Evolutionary conservation across 2,797 vertebrate genomes (phyloP).

Genomic region (Philypnodon macrostomus): DNA sequence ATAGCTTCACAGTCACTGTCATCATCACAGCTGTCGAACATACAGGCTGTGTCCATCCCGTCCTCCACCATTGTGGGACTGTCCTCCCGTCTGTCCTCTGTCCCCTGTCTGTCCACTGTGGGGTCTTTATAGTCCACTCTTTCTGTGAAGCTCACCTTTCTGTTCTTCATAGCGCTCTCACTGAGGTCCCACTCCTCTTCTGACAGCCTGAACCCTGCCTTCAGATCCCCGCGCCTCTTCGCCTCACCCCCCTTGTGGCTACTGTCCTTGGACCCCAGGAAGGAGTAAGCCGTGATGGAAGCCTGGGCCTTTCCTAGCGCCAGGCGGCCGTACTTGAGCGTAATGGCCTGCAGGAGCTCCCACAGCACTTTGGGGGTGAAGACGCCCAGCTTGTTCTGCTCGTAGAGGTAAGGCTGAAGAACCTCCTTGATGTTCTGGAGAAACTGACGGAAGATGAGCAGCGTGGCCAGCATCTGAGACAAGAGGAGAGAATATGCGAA

Average conservation of each 20-base stretch:
- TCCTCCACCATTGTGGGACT: conserved; percentile 90
- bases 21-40: conserved; percentile 86
- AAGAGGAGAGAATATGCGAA: conserved; percentile 11
- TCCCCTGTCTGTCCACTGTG: conserved; percentile 50
- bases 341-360: conserved; percentile 75
- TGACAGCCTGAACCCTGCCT: conserved; percentile 86
- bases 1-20: conserved; percentile 77
- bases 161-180: conserved; percentile 83
- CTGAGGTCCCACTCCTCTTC: conserved; percentile 84
- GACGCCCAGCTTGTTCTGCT: conserved; percentile 83
- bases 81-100: conserved; percentile 90
- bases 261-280: conserved; percentile 46
- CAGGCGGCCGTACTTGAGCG: conserved; percentile 69
- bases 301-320: conserved; percentile 67
- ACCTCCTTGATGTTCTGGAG: conserved; percentile 90
- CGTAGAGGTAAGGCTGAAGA: conserved; percentile 87
- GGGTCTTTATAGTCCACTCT: conserved; percentile 75
- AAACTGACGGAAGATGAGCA: conserved; percentile 92
- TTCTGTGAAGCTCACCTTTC: conserved; percentile 88
- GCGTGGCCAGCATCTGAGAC: conserved; percentile 87
- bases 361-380: conserved; percentile 76
- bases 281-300: conserved; percentile 63
- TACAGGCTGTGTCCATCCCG: conserved; percentile 81
- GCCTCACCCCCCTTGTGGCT: conserved; percentile 36
- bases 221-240: conserved; percentile 82